Conservation (phyloP, 2,888 invertebrate species). For the Cylloceria caligata region DNA sequence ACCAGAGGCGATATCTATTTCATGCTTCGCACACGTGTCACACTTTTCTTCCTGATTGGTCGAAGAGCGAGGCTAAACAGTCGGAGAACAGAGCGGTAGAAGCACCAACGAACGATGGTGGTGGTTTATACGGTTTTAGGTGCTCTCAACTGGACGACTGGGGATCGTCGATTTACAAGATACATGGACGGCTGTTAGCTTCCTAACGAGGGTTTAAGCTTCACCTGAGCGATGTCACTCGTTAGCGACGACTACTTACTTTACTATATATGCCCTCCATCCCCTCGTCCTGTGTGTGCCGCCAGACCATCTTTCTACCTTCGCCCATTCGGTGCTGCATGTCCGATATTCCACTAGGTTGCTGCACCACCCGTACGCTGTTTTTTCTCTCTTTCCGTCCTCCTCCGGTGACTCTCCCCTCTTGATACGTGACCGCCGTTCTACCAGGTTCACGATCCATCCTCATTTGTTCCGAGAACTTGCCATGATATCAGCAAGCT, state of each 20-base stretch:
- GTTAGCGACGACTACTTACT: conserved; percentile 75
- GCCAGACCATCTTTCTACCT: conserved; percentile 21
- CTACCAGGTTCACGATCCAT: conserved; percentile 5
- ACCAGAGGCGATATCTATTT: neutral
- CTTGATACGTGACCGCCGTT: neutral
- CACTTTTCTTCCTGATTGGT: conserved; percentile 39
- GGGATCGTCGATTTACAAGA: conserved; percentile 78
- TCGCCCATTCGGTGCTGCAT: conserved; percentile 13
- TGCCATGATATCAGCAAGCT: neutral
- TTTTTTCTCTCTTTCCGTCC: conserved; percentile 11
- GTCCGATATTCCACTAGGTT: conserved; percentile 17
- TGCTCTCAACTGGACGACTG: conserved; percentile 51
- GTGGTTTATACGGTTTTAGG: conserved; percentile 22
- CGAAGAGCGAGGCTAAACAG: conserved; percentile 33
- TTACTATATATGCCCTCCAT: conserved; percentile 43
- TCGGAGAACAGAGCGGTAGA: conserved; percentile 17
- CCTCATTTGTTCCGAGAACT: conserved; percentile 38
- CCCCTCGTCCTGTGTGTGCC: neutral
- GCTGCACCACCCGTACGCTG: conserved; percentile 19
- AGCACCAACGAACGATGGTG: conserved; percentile 6
- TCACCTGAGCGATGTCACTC: conserved; percentile 79
- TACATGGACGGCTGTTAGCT: conserved; percentile 78
- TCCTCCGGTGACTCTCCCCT: neutral
- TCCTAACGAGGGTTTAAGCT: conserved; percentile 81
- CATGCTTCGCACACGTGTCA: neutral